Evolutionary conservation across 2,113 vertebrate species (phyloP).

Genomic region (Beaufortia kweichowensis): DNA sequence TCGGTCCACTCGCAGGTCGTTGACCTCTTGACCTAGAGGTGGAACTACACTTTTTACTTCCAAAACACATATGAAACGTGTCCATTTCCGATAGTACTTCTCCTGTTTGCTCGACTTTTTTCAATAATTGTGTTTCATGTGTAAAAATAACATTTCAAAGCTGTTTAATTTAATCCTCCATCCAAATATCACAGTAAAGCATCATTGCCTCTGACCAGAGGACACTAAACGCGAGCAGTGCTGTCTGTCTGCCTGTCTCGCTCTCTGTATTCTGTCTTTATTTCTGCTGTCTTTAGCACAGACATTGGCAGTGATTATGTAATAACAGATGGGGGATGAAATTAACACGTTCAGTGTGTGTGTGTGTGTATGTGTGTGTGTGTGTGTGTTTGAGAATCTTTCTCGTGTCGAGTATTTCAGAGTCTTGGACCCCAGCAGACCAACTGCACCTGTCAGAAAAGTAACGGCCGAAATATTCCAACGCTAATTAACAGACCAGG

Average conservation of each 20-base stretch:
- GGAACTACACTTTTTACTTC: not conserved
- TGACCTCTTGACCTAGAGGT: not conserved
- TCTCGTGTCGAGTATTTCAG: slow-evolving; percentile 39
- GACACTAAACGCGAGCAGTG: not conserved
- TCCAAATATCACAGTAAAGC: not conserved
- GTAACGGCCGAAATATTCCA: slow-evolving; percentile 89
- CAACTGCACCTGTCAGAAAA: slow-evolving; percentile 99
- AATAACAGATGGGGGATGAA: slow-evolving; percentile 99
- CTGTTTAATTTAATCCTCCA: slow-evolving; percentile 1
- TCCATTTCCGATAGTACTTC: no score
- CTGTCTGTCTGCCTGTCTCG: slow-evolving; percentile 43
- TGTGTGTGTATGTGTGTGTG: slow-evolving; percentile 41
- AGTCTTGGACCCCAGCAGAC: slow-evolving; percentile 89
- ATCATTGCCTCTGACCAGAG: not conserved
- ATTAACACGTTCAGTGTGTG: slow-evolving; percentile 87
- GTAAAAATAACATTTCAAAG: slow-evolving; percentile 11
- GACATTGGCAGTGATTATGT: slow-evolving; percentile 99
- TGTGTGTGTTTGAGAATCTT: slow-evolving; percentile 35
- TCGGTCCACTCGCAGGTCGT: not conserved
- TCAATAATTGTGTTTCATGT: not conserved
- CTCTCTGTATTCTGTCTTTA: slow-evolving; percentile 47
- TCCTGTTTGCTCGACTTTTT: not conserved
- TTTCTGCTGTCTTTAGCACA: slow-evolving; percentile 73
- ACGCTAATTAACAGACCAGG: slow-evolving; percentile 97
- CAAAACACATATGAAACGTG: not conserved